Base-by-base conservation (phyloP, 2,797 vertebrate species). In the Anguilla megastoma region DNA sequence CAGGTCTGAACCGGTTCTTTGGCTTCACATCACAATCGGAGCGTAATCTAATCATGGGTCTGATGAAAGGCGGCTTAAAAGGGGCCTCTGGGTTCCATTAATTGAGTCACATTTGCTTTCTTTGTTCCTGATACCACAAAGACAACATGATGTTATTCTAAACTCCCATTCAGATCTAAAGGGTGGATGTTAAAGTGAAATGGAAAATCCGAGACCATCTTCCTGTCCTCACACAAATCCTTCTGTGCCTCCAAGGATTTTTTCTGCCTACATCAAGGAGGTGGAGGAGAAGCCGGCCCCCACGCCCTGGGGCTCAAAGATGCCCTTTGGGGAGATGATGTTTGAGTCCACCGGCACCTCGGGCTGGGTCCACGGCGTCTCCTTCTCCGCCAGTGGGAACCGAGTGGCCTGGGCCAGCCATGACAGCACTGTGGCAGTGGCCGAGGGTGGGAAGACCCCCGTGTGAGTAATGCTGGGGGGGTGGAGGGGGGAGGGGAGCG, bases 211-310 rank as follows among this genome's bases (percentile, higher is more conserved):
- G 5, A 27, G 41, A 9, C 41, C 48, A 12, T 3, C 18, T 33
- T 24, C 50, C 74, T 41, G 18, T n/a, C 6, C 45, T 69, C 16
- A 52, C 48, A 24, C 27, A 56, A n/a, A 36, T 50, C 33, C 18
- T 63, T 16, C 7, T 82, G 30, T 48, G 8, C 21, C 3, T 91
- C 90, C 85, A 93, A 99, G 99, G 95, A 98, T 99, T 85, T 99
- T 99, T 93, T 99, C 98, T 91, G 98, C 98, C 91, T 99, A 99
- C 95, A 99, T 99, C 93, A 99, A 99, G 91, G 99, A 99, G 93
- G 98, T 99, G 92, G 99, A 99, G 92, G 98, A 99, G 91, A 99
- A 99, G 90, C 99, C 98, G 87, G 97, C 98, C 91, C 98, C 98
- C 90, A 99, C 98, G 0, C 97, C 98, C 24, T 99, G 99, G 99